A percentile compares a stretch with the other conserved stretches of the same genome.
Conservation (phyloP, 1,140 invertebrate species). For the Zaprionus lachaisei region DNA sequence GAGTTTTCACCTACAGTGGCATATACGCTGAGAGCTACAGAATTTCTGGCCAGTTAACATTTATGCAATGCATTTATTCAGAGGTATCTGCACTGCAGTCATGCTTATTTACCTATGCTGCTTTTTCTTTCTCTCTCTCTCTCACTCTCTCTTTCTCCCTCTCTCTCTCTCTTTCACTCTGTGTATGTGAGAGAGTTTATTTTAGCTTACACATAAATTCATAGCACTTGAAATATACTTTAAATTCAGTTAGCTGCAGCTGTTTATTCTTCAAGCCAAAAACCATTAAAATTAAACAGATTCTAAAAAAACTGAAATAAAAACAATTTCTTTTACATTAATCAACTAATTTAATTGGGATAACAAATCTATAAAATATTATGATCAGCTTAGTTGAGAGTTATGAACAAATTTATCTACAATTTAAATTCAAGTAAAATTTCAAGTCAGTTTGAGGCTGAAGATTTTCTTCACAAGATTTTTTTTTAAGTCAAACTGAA, state of each 20-base stretch:
- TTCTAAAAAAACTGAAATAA: neutral
- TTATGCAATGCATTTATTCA: slow-evolving; percentile 51
- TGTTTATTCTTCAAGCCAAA: neutral
- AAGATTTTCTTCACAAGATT: neutral
- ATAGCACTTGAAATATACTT: slow-evolving; percentile 15
- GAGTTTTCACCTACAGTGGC: neutral
- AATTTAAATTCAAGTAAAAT: neutral
- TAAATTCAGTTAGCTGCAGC: slow-evolving; percentile 3
- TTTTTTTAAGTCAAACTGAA: neutral
- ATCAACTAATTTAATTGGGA: neutral
- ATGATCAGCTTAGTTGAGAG: neutral
- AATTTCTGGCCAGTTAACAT: slow-evolving; percentile 32
- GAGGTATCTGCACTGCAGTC: slow-evolving; percentile 40
- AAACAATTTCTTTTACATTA: neutral
- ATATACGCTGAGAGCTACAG: neutral
- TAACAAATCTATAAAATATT: neutral
- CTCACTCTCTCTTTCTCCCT: too few species aligned
- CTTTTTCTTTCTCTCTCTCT: neutral
- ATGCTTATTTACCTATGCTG: slow-evolving; percentile 16
- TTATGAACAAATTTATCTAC: neutral
- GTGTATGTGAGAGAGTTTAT: neutral
- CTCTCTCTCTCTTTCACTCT: too few species aligned
- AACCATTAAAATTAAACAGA: neutral
- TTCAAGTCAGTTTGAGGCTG: neutral
- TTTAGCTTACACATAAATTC: slow-evolving; percentile 47